Base-by-base conservation (phyloP, 2,113 vertebrate genomes). In the Paraplagusia blochii region DNA sequence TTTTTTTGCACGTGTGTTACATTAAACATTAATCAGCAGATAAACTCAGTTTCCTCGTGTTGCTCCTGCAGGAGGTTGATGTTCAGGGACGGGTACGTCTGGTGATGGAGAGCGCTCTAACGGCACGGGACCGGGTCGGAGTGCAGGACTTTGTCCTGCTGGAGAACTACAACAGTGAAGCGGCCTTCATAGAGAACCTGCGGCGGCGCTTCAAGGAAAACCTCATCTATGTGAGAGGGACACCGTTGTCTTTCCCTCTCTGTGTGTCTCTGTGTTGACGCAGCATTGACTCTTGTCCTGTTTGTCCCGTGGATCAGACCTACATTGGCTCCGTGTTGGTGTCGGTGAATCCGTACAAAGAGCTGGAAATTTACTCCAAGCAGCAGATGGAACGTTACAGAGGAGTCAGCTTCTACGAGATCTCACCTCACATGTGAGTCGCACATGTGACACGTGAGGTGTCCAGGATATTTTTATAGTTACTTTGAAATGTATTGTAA, bases 381-480 rank as follows among this genome's bases (percentile, higher is more conserved):
- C 91, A 91, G 77, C 95, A 97, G 87, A 98, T 99, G 96, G 95
- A 97, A 47, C 93, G 95, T 3, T 98, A 99, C 88, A 89, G 93
- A 34, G 97, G 97, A 0, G 94, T 99, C 88, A 96, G 93, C 89
- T 98, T 98, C 90, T 99, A 98, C 5, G 96, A 98, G 85, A 96
- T 98, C 48, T 95, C 96, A 2, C 97, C 97, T 78, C 97, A 99
- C 89, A 95, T 99, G 97, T 99, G 87, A 95, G 95, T 93, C 63
- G 47, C 50, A n/a, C 38, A 13, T 11, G 38, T 43, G 8, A 29
- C 22, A 29, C 22, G 6, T 29, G 2, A 29, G 6, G 22, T 29
- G n/a, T n/a, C n/a, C n/a, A n/a, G n/a, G n/a, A n/a, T n/a, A n/a
- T n/a, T n/a, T n/a, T n/a, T n/a, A n/a, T n/a, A n/a, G n/a, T n/a